Evolutionary conservation across 2,888 invertebrate genomes (phyloP), one percentile per base, ranked within the genome.

Genomic region (Meiosimyza platycephala): DNA sequence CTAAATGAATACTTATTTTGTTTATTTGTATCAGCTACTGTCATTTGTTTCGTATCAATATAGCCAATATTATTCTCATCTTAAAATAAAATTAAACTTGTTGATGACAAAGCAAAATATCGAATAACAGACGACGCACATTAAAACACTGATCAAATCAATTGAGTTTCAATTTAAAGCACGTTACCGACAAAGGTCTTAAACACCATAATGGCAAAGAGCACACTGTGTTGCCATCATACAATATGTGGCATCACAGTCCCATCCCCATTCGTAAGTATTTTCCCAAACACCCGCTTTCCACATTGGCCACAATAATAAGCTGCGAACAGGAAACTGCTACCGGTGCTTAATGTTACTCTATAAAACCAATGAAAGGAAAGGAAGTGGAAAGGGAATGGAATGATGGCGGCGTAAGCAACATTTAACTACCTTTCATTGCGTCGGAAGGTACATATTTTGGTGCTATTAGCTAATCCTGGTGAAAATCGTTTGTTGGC

Each of bases 151-250:
- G 57, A 48, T 55, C 71, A 63, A 72, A 72, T 65, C 50, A 64
- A 65, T 70, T 71, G 71, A 76, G 75, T 77, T 79, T 75, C 76
- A 75, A 78, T 77, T 77, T 77, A 67, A 75, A 75, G 75, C 77
- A 76, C 77, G 77, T 78, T 69, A 71, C 72, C 65, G 59, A 47
- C 16, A 72, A 40, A 66, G 72, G 74, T 63, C 47, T 63, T 62
- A 74, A 72, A 54, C 72, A 70, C 62, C 16, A 16, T 18, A 64
- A 62, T 57, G 59, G 64, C 40, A 55, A 60, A 72, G 55, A 66
- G 22, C 66, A 64, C 12, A 22, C 40, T 40, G 40, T 40, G 40
- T 7, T 40, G 40, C 40, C 40, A 40, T 40, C 40, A 40, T 40
- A 9, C 40, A 40, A 9, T 40, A 40, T 40, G 40, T 9, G 40